phyloP scores from a whole-genome alignment of 2,888 invertebrate species.

The Arge pagana region DNA sequence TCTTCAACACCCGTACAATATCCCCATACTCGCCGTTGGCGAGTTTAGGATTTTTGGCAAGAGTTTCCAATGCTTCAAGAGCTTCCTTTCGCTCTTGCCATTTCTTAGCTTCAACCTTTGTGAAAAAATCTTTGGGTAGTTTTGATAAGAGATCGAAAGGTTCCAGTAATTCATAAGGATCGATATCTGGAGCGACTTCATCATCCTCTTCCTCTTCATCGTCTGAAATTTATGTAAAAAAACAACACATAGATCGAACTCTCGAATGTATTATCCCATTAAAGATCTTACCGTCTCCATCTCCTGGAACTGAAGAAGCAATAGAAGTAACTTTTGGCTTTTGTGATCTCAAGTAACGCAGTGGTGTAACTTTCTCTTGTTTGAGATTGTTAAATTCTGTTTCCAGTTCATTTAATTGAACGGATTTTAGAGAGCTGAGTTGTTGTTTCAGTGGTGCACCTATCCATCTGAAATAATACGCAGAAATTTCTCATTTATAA shows the following conservation, averaged over 20 bases:
- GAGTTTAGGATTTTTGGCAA: conserved; percentile 81
- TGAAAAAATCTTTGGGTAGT: conserved; percentile 93
- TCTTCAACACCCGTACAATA: conserved; percentile 83
- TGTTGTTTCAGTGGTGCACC: conserved; percentile 83
- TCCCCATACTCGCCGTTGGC: conserved; percentile 94
- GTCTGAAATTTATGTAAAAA: conserved; percentile 35
- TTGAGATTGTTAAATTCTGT: conserved; percentile 80
- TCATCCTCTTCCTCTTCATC: conserved; percentile 68
- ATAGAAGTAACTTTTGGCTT: conserved; percentile 70
- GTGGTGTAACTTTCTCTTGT: conserved; percentile 70
- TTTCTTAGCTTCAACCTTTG: conserved; percentile 91
- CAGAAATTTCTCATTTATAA: no score
- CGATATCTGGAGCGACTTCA: conserved; percentile 66
- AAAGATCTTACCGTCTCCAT: conserved; percentile 54
- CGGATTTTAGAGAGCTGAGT: conserved; percentile 83
- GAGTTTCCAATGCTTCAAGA: conserved; percentile 78
- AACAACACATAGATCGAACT: conserved; percentile 15
- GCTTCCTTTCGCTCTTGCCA: conserved; percentile 97
- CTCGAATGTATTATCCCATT: not conserved
- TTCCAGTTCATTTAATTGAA: conserved; percentile 87
- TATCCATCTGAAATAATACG: conserved; percentile 71
- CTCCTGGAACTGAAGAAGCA: conserved; percentile 60
- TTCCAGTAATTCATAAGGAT: conserved; percentile 88
- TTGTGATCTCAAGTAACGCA: conserved; percentile 80
- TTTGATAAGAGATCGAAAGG: conserved; percentile 93